Evolutionary conservation across 2,888 invertebrate species (phyloP).

Genomic region (Drosophila pseudotakahashii): DNA sequence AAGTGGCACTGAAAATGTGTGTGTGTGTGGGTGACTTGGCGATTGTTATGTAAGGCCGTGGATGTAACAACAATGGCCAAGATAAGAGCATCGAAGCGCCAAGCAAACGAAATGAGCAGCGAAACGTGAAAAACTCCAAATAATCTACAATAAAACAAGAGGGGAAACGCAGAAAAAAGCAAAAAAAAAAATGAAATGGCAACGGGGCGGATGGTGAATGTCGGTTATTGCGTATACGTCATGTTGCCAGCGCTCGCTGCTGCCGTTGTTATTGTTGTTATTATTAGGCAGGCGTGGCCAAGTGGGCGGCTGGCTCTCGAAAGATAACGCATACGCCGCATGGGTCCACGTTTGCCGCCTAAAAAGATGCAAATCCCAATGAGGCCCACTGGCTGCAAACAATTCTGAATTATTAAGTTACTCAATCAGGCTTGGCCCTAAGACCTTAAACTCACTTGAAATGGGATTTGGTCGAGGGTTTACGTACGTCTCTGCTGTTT

Average conservation of each 20-base stretch:
- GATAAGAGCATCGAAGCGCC: slow-evolving; percentile 33
- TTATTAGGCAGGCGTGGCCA: slow-evolving; percentile 31
- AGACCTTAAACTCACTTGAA: slow-evolving; percentile 46
- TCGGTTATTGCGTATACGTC: slow-evolving; percentile 68
- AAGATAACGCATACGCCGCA: slow-evolving; percentile 51
- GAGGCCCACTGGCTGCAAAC: slow-evolving; percentile 36
- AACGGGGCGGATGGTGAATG: slow-evolving; percentile 59
- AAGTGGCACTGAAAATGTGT: slow-evolving; percentile 16
- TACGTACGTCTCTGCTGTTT: slow-evolving; percentile 26
- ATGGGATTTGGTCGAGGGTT: slow-evolving; percentile 44
- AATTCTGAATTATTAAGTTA: slow-evolving; percentile 47
- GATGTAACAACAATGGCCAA: slow-evolving; percentile 38
- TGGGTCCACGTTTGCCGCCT: slow-evolving; percentile 31
- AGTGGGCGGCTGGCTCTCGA: slow-evolving; percentile 14
- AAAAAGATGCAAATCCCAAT: slow-evolving; percentile 44
- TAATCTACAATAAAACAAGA: slow-evolving; percentile 26
- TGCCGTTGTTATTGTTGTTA: slow-evolving; percentile 15
- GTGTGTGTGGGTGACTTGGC: neutral
- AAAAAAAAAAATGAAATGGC: slow-evolving; percentile 1
- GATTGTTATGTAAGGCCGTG: slow-evolving; percentile 37
- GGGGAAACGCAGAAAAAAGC: neutral
- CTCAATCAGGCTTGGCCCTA: slow-evolving; percentile 42
- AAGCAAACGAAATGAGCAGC: slow-evolving; percentile 39
- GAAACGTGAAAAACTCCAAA: slow-evolving; percentile 57
- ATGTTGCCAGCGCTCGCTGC: slow-evolving; percentile 46